A percentile compares a stretch with the other conserved stretches of the same genome.
phyloP scores from a whole-genome alignment of 1,140 invertebrate genomes.

The Zaprionus inermis region DNA sequence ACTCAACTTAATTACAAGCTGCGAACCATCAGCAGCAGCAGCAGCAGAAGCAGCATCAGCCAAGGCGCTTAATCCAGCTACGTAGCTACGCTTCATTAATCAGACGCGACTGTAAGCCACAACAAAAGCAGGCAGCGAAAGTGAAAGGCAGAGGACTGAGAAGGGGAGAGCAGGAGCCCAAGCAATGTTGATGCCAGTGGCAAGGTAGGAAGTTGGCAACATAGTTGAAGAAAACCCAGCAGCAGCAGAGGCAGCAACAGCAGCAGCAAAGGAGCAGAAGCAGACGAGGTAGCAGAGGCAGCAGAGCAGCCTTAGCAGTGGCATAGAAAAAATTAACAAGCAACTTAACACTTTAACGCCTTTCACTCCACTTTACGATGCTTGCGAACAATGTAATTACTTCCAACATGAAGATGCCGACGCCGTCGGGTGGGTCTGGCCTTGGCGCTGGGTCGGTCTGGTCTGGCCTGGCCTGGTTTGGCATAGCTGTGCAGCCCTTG shows the following conservation, averaged over 20 bases:
- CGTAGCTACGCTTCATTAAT: conserved; percentile 80
- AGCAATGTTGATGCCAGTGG: conserved; percentile 21
- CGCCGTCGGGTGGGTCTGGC: neutral
- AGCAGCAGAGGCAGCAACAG: conserved; percentile 17
- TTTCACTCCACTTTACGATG: conserved; percentile 78
- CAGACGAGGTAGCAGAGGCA: neutral
- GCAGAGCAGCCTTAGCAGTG: conserved; percentile 23
- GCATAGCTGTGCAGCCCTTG: conserved; percentile 3
- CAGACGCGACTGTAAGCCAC: conserved; percentile 78
- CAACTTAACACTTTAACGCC: conserved; percentile 83
- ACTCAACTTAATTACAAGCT: conserved; percentile 80
- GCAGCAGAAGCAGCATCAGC: conserved; percentile 29
- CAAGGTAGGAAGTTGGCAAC: conserved; percentile 41
- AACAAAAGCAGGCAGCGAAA: conserved; percentile 62
- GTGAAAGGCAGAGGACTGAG: conserved; percentile 8
- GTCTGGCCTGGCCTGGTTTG: neutral
- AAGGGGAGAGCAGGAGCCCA: conserved; percentile 3
- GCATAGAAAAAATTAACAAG: conserved; percentile 75
- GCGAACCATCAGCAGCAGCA: conserved; percentile 50
- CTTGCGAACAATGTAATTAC: conserved; percentile 81
- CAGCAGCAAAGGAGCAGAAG: conserved; percentile 13
- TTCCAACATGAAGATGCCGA: conserved; percentile 71
- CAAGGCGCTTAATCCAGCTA: conserved; percentile 69
- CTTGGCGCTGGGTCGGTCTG: neutral
- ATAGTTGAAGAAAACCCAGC: conserved; percentile 24